phyloP scores from a whole-genome alignment of 1,140 invertebrate genomes.

The silkworm (Bombyx mori) region DNA sequence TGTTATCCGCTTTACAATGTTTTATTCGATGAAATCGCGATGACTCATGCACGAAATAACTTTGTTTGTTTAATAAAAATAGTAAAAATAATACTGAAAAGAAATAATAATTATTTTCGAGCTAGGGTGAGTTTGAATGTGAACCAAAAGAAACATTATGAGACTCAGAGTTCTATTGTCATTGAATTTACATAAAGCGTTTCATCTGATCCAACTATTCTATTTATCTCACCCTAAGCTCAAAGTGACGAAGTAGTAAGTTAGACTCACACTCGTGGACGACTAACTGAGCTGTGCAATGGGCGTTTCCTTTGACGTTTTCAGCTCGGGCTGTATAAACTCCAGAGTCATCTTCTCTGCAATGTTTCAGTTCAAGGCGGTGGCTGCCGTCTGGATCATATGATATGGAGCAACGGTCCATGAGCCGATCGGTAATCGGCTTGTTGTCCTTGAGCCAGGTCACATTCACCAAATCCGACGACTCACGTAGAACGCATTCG shows the following conservation, averaged over 20 bases:
- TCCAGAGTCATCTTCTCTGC: slow-evolving; percentile 86
- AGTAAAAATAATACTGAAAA: slow-evolving; percentile 12
- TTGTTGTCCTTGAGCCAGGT: slow-evolving; percentile 94
- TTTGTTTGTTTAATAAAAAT: slow-evolving; percentile 7
- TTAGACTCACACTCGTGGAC: slow-evolving; percentile 84
- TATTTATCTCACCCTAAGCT: slow-evolving; percentile 14
- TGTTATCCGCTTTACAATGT: slow-evolving; percentile 60
- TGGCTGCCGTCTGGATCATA: slow-evolving; percentile 72
- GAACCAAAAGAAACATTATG: neutral
- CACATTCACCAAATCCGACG: slow-evolving; percentile 71
- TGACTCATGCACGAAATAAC: slow-evolving; percentile 33
- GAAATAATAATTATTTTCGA: slow-evolving; percentile 4
- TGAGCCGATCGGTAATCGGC: slow-evolving; percentile 81
- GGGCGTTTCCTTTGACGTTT: slow-evolving; percentile 83
- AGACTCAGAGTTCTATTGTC: neutral
- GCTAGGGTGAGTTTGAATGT: neutral
- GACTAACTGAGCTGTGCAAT: slow-evolving; percentile 87
- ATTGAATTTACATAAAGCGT: neutral
- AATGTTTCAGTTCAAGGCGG: slow-evolving; percentile 85
- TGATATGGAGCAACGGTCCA: slow-evolving; percentile 80
- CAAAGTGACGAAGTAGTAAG: slow-evolving; percentile 12
- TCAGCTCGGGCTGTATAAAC: slow-evolving; percentile 93
- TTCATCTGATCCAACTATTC: neutral
- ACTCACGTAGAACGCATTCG: slow-evolving; percentile 80
- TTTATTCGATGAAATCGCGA: slow-evolving; percentile 44